Percentiles rank a stretch among this genome's conserved stretches.
Evolutionary conservation across 2,113 vertebrate genomes (phyloP).

Genomic region (Syngnathoides biaculeatus): DNA sequence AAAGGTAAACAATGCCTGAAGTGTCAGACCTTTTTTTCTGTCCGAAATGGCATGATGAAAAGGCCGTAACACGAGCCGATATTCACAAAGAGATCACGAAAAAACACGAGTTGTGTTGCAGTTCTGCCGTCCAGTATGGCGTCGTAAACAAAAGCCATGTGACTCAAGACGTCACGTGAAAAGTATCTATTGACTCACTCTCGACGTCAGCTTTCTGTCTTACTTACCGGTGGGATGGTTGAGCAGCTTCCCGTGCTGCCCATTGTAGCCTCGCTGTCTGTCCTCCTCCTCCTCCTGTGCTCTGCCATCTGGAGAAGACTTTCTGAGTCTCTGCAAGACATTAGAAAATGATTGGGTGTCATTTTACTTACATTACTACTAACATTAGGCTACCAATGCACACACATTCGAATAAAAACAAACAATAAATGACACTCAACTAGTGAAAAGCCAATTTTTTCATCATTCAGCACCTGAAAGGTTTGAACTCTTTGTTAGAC

Average conservation of each 20-base stretch:
- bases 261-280: slow-evolving; percentile 77
- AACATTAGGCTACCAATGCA: neutral
- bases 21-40: too few species aligned
- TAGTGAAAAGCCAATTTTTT: too few species aligned
- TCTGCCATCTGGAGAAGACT: slow-evolving; percentile 61
- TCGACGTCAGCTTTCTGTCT: slow-evolving; percentile 1
- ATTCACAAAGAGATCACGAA: too few species aligned
- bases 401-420: too few species aligned
- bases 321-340: slow-evolving; percentile 74
- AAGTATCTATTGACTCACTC: too few species aligned
- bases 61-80: too few species aligned
- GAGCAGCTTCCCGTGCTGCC: slow-evolving; percentile 82
- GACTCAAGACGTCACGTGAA: too few species aligned
- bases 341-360: neutral
- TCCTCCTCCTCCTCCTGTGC: slow-evolving; percentile 79
- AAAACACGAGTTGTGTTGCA: too few species aligned
- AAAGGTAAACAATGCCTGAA: too few species aligned
- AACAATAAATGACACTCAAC: neutral
- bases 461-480: slow-evolving; percentile 67
- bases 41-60: too few species aligned
- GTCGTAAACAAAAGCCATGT: too few species aligned
- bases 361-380: neutral
- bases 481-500: slow-evolving; percentile 73
- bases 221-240: slow-evolving; percentile 86
- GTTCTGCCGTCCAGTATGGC: too few species aligned